Conservation (phyloP, 2,888 invertebrate species). For the Seira ritae region DNA sequence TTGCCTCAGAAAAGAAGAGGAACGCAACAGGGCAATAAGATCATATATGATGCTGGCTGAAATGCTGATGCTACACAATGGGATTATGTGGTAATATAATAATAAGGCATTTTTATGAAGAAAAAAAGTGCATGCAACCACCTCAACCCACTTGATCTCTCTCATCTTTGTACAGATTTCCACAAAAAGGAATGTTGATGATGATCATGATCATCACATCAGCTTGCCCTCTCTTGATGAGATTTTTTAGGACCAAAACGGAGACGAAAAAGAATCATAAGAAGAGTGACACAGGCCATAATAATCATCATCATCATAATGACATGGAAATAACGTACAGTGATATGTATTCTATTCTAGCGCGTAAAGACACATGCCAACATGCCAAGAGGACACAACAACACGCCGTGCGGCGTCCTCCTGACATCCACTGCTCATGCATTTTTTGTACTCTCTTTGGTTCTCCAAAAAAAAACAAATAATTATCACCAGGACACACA, state of each 20-base stretch:
- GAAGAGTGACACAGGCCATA: slow-evolving; percentile 2
- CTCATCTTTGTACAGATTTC: not conserved
- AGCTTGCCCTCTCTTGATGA: not conserved
- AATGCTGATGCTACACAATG: too few relatives aligned
- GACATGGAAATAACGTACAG: slow-evolving; percentile 7
- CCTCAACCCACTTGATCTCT: slow-evolving; percentile 44
- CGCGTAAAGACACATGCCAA: slow-evolving; percentile 11
- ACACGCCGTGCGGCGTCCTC: too few relatives aligned
- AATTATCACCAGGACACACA: too few relatives aligned
- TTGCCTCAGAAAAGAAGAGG: slow-evolving; percentile 20
- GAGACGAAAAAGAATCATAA: not conserved
- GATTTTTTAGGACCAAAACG: not conserved
- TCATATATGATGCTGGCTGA: not conserved
- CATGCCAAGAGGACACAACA: not conserved
- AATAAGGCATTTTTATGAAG: slow-evolving; percentile 6
- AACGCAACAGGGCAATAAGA: slow-evolving; percentile 15
- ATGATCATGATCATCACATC: too few relatives aligned
- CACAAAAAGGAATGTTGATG: slow-evolving; percentile 15
- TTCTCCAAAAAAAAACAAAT: too few relatives aligned
- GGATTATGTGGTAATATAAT: not conserved
- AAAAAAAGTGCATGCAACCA: slow-evolving; percentile 33
- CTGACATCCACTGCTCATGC: too few relatives aligned
- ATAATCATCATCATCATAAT: slow-evolving; percentile 5
- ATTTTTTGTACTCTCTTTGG: too few relatives aligned
- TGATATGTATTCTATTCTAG: too few relatives aligned